phyloP scores from a whole-genome alignment of 2,888 invertebrate genomes.

The Synanthedon vespiformis region DNA sequence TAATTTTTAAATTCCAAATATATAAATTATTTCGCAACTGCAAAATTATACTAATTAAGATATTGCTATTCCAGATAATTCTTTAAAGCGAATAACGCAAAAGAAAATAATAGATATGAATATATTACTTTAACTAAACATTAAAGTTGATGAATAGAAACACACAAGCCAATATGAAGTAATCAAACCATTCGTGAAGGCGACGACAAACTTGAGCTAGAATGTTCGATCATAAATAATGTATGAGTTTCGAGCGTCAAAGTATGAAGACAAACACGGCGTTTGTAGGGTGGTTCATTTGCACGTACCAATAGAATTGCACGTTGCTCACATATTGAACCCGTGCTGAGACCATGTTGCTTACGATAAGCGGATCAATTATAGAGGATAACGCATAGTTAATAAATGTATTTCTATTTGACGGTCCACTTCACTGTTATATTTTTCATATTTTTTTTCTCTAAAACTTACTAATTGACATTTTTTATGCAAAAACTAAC shows the following conservation, averaged over 20 bases:
- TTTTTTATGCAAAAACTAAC: too few species aligned
- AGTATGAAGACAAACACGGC: constrained; percentile 55
- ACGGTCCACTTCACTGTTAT: too few species aligned
- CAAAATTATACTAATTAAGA: too few species aligned
- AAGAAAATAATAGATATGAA: too few species aligned
- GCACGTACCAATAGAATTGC: constrained; percentile 43
- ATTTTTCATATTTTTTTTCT: too few species aligned
- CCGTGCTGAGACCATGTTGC: constrained; percentile 15
- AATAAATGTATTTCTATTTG: too few species aligned
- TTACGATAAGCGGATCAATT: constrained; percentile 13
- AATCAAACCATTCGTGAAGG: constrained; percentile 40
- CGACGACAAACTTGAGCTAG: constrained; percentile 22
- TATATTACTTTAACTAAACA: too few species aligned
- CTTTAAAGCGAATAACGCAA: too few species aligned
- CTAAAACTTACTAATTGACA: too few species aligned
- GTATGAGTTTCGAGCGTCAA: constrained; percentile 55
- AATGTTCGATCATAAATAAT: constrained; percentile 51
- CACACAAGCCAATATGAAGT: constrained; percentile 33
- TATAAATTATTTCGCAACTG: too few species aligned
- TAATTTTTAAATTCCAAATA: too few species aligned
- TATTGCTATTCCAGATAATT: too few species aligned
- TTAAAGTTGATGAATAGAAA: neutral
- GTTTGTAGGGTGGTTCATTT: constrained; percentile 44
- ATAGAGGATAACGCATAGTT: constrained; percentile 1
- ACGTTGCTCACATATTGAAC: constrained; percentile 29